Evolutionary conservation across 1,140 invertebrate species (phyloP), one percentile per base, ranked within the genome.

Genomic region (Oedothorax gibbosus): DNA sequence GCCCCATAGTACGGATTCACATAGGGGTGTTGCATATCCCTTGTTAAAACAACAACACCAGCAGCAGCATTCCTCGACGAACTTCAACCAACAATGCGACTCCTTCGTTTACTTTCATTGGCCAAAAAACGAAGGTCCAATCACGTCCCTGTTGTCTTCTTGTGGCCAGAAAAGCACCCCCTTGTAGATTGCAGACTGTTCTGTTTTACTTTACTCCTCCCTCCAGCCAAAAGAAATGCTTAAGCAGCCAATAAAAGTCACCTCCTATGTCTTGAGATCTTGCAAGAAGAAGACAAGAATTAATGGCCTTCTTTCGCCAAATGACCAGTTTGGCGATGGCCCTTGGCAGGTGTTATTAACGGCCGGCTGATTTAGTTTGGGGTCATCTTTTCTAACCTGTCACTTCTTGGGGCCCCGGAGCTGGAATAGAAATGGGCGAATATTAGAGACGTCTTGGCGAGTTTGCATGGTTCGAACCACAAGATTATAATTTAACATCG

Each of bases 181-280:
- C 35, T 35, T 35, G 35, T 35, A 35, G 35, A 35, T 35, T 35
- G 35, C 35, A 35, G 35, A 35, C 35, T 35, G 35, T 35, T 35
- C 35, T 1, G 35, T 35, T 35, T 35, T 35, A 35, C 35, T 35
- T n/a, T 35, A 35, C 35, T 35, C 35, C 35, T 35, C 35, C 35
- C 35, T 35, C 35, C 35, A 35, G 35, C 35, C 1, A 35, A 35
- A 35, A 35, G 35, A 60, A 84, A 84, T 84, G 81, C 81, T 84
- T 35, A 75, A 75, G 72, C 81, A 84, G 81, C 60, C 60, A 71
- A 56, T 84, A 84, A 84, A 84, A 84, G 81, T 84, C 81, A 66
- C 71, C 35, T 35, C 35, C 35, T 35, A 35, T 35, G 35, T 75
- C 53, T 66, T 76, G 53, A 72, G 75, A 72, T 84, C 81, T 84